Percentiles rank a stretch among this genome's conserved stretches.
Conservation (phyloP, 2,113 vertebrate genomes). For the Stegostoma tigrinum region DNA sequence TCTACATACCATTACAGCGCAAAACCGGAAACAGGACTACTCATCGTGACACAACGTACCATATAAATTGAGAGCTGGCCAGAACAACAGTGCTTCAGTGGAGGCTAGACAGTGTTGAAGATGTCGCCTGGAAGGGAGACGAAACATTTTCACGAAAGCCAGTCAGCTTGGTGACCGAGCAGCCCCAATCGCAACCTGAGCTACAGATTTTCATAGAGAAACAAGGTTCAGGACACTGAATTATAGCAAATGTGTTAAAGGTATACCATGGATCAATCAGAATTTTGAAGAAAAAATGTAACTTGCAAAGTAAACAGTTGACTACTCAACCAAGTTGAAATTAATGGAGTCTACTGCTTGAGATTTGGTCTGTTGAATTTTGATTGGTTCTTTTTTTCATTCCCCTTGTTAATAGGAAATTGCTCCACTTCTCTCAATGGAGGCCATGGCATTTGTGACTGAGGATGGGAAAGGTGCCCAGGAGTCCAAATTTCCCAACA, state of each 20-base stretch:
- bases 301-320: neutral
- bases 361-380: neutral
- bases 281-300: neutral
- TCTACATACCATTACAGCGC: too few relatives aligned
- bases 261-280: neutral
- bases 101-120: too few relatives aligned
- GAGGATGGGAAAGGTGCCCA: slow-evolving; percentile 87
- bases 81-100: too few relatives aligned
- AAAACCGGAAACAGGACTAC: too few relatives aligned
- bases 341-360: neutral
- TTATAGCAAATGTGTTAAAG: neutral
- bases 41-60: too few relatives aligned
- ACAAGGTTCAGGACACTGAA: neutral
- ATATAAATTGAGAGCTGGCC: too few relatives aligned
- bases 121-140: too few relatives aligned
- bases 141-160: too few relatives aligned
- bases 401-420: slow-evolving; percentile 66
- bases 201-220: neutral
- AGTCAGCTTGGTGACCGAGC: too few relatives aligned
- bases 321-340: neutral
- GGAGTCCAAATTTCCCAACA: slow-evolving; percentile 89
- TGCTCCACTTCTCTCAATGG: slow-evolving; percentile 90
- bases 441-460: slow-evolving; percentile 94
- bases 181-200: too few relatives aligned
- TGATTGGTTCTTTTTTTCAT: neutral